Evolutionary conservation across 2,888 invertebrate genomes (phyloP), one percentile per base, ranked within the genome.

Genomic region (Malachius bipustulatus): DNA sequence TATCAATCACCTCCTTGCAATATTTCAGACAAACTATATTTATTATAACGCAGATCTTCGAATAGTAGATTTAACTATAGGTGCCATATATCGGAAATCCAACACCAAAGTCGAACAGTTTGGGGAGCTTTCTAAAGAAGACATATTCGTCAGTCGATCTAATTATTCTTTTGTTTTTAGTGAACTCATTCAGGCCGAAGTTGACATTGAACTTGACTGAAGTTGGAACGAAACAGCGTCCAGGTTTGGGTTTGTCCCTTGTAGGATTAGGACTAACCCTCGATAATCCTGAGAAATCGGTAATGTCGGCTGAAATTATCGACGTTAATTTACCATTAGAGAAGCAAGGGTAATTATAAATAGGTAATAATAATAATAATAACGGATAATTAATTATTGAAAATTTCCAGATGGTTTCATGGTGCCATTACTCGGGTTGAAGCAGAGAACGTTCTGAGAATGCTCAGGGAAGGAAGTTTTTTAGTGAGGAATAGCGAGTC

Each of bases 401-500:
- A 24, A 12, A 32, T 40, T 47, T 55, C 1, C 54, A 85, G 85
- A 51, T 96, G 94, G 94, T 96, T 90, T 65, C 94, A 94, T 62
- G 94, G 94, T 43, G 81, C 88, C 46, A 82, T 94, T 44, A 83
- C 87, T 33, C 74, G 94, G 52, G 73, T 83, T 39, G 90, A 93
- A 63, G 94, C 94, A 30, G 94, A 96, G 65, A 77, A 77, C 57
- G 76, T 90, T 44, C 69, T 96, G 32, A 69, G 87, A 50, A 73
- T 83, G 35, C 73, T 87, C 33, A 72, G 76, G 46, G 93, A 94
- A 66, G 94, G 94, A 43, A 90, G 89, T 53, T 96, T 91, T 64
- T 71, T 96, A 50, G 91, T 96, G 38, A 71, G 96, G 49, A 88
- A 89, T 60, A 91, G 91, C 60, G 91, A 94, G 64, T 89, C 90